phyloP scores from a whole-genome alignment of 2,113 vertebrate species.

The Leptodactylus fuscus region DNA sequence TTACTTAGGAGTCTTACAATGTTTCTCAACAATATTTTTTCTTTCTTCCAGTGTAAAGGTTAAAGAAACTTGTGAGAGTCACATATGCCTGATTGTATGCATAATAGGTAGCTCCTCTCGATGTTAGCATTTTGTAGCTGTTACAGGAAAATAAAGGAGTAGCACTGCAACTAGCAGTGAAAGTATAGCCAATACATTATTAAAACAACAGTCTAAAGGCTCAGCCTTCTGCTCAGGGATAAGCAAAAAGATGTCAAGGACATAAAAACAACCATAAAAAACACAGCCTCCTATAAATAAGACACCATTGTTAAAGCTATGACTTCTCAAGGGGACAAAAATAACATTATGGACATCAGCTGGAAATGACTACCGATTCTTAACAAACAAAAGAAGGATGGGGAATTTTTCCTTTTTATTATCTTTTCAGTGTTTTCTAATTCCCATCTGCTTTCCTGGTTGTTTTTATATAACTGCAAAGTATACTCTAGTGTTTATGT shows the following conservation, averaged over 20 bases:
- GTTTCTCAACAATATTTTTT: background rate
- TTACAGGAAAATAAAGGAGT: constrained; percentile 20
- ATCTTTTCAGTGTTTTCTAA: constrained; percentile 17
- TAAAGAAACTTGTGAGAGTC: background rate
- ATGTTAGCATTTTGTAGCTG: background rate
- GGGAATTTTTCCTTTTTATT: background rate
- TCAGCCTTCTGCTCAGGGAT: constrained; percentile 51
- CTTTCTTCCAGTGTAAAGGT: constrained; percentile 2
- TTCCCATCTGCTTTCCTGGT: constrained; percentile 19
- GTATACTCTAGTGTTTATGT: constrained; percentile 37
- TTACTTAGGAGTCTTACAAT: constrained; percentile 17
- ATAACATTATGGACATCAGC: constrained; percentile 58
- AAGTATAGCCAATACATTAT: constrained; percentile 47
- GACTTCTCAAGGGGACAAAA: constrained; percentile 51
- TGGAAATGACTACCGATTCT: constrained; percentile 49
- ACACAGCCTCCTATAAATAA: constrained; percentile 50
- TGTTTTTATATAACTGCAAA: constrained; percentile 31
- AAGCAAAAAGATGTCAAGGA: constrained; percentile 49
- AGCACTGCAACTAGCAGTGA: constrained; percentile 27
- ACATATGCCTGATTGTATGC: constrained; percentile 16
- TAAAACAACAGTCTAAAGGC: constrained; percentile 47
- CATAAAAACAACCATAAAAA: constrained; percentile 50
- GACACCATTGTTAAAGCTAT: constrained; percentile 48
- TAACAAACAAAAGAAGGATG: constrained; percentile 38
- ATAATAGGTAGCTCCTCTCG: constrained; percentile 1